Conservation (phyloP, 1,140 invertebrate genomes). For the Paralvinella palmiformis region DNA sequence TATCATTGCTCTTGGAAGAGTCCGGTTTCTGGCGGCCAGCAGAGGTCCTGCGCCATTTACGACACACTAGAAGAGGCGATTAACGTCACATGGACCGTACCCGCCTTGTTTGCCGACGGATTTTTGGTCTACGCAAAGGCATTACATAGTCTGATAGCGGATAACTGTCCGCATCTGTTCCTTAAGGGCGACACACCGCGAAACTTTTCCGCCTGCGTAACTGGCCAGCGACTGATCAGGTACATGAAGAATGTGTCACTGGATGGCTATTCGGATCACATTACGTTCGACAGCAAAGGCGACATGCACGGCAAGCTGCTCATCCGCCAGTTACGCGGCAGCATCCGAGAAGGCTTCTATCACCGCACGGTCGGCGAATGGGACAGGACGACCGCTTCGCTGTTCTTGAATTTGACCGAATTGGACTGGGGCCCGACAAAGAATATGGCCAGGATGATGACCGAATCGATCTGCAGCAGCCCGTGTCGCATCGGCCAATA, state of each 20-base stretch:
- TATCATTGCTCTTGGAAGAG: too few species aligned
- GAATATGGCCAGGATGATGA: neutral
- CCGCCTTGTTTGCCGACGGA: too few species aligned
- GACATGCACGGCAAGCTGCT: neutral
- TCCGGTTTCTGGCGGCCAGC: too few species aligned
- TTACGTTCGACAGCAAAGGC: neutral
- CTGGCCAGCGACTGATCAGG: neutral
- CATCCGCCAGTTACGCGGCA: constrained; percentile 1
- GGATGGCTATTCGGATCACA: neutral
- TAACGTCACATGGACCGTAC: too few species aligned
- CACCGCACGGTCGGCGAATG: neutral
- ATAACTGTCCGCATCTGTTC: neutral
- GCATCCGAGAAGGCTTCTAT: too few species aligned
- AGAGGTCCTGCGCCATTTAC: too few species aligned
- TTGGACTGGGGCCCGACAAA: neutral
- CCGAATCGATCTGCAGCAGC: constrained; percentile 8
- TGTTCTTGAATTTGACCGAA: neutral
- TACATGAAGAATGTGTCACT: constrained; percentile 8
- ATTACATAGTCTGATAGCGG: neutral
- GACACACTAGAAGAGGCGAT: too few species aligned
- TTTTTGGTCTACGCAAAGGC: too few species aligned
- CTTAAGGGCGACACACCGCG: neutral
- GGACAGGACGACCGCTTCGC: neutral
- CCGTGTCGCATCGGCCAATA: constrained; percentile 11
- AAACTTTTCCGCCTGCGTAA: neutral